A percentile compares a stretch with the other conserved stretches of the same genome.
phyloP scores from a whole-genome alignment of 2,888 invertebrate species.

The Drosophila lutescens region DNA sequence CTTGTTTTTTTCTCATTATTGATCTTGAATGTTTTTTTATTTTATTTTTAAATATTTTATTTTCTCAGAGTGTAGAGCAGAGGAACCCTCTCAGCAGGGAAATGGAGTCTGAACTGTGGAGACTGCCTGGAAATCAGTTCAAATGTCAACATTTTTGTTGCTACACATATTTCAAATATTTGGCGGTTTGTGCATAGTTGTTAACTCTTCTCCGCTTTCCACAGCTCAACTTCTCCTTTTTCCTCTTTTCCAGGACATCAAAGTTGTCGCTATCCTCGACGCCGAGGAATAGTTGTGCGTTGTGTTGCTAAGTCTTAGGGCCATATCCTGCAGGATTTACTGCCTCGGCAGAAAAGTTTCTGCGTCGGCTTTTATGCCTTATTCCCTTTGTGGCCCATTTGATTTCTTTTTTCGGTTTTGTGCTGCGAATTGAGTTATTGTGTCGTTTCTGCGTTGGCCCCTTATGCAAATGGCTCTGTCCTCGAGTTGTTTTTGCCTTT shows the following conservation, averaged over 20 bases:
- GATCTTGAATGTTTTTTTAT: too few relatives aligned
- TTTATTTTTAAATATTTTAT: too few relatives aligned
- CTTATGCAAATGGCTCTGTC: constrained; percentile 43
- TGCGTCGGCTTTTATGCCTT: constrained; percentile 41
- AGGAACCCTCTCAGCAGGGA: constrained; percentile 10
- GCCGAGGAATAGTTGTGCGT: constrained; percentile 64
- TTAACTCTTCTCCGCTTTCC: constrained; percentile 37
- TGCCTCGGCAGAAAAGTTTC: constrained; percentile 52
- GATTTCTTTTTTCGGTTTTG: constrained; percentile 50
- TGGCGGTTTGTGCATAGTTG: constrained; percentile 48
- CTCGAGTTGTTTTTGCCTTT: constrained; percentile 50
- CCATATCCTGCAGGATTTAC: constrained; percentile 46
- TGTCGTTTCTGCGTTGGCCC: constrained; percentile 47
- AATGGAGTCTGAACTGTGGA: constrained; percentile 9
- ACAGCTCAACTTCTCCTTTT: not conserved
- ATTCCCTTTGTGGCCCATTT: constrained; percentile 54
- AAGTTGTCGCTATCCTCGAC: constrained; percentile 54
- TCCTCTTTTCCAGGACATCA: constrained; percentile 25
- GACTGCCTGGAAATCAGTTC: constrained; percentile 32
- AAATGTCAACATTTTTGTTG: constrained; percentile 65
- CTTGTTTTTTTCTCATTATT: too few relatives aligned
- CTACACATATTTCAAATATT: constrained; percentile 70
- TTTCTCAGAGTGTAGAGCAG: constrained; percentile 6
- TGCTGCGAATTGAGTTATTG: constrained; percentile 73
- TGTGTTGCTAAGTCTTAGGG: constrained; percentile 51